Evolutionary conservation across 2,888 invertebrate genomes (phyloP), one percentile per base, ranked within the genome.

Genomic region (Tachina fera): DNA sequence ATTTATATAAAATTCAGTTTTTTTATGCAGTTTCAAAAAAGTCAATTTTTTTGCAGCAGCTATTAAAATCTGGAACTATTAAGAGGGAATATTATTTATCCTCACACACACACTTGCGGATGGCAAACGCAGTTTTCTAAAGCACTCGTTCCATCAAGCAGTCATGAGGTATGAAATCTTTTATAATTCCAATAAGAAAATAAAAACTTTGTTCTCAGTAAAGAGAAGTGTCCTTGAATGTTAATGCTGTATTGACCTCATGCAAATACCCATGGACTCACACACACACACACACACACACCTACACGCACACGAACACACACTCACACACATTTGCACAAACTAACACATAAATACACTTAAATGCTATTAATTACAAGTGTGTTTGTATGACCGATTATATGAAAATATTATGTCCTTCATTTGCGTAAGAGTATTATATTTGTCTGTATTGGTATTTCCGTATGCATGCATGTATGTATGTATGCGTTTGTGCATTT

Each of bases 201-300:
- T 16, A 47, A 79, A 9, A 11, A 74, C n/a, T 67, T 22, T 77
- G 22, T 78, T 74, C 72, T 72, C 49, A 41, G 8, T 49, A 72
- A 78, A 41, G 8, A 56, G 67, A 75, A 85, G 61, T 77, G 86
- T 86, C 86, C 86, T 86, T 86, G 86, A 86, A 83, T 76, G 61
- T 86, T 79, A 86, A 80, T 86, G 61, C 83, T 67, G 53, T 76
- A 86, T 79, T 86, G 86, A 86, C 86, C 86, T 61, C 79, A 80
- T 41, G 56, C 60, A 80, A 76, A 83, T 61, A 78, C 0, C 9
- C 47, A 72, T 45, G 67, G 14, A 61, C 16, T 43, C 10, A 63
- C 45, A 63, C 70, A 83, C 72, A 71, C 41, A 60, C 68, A 67
- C 51, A 16, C 67, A 49, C 61, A 84, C 72, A 68, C 60, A 56